phyloP scores from a whole-genome alignment of 2,888 invertebrate genomes.

The Branchellion lobata region DNA sequence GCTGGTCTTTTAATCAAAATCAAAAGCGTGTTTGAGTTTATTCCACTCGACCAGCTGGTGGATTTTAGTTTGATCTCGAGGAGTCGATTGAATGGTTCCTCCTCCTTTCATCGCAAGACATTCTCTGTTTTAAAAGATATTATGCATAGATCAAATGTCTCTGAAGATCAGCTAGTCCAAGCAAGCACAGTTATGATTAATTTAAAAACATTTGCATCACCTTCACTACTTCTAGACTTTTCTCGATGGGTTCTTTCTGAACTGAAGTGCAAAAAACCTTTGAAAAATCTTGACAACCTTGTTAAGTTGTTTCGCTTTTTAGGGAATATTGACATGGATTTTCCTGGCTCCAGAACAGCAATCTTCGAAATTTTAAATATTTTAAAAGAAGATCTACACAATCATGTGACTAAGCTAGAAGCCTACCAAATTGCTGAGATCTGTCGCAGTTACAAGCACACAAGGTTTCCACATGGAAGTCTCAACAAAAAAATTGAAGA shows the following conservation, averaged over 20 bases:
- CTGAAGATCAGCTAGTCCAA: not conserved
- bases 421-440: not conserved
- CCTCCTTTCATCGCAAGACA: not conserved
- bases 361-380: not conserved
- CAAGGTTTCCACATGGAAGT: not conserved
- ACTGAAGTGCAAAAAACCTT: not conserved
- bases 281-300: not conserved
- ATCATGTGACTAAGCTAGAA: not conserved
- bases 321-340: not conserved
- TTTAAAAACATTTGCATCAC: not conserved
- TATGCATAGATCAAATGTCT: not conserved
- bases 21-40: not conserved
- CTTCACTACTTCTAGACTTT: not conserved
- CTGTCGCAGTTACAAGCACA: slow-evolving; percentile 6
- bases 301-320: not conserved
- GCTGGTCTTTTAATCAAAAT: slow-evolving; percentile 13
- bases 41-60: not conserved
- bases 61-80: not conserved
- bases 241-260: not conserved
- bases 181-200: not conserved
- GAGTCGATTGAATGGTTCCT: not conserved
- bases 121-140: not conserved
- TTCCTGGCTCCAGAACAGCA: not conserved
- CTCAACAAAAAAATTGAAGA: slow-evolving; percentile 12
- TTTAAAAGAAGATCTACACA: not conserved